phyloP scores from a whole-genome alignment of 1,140 invertebrate species.

The Caenorhabditis latens region DNA sequence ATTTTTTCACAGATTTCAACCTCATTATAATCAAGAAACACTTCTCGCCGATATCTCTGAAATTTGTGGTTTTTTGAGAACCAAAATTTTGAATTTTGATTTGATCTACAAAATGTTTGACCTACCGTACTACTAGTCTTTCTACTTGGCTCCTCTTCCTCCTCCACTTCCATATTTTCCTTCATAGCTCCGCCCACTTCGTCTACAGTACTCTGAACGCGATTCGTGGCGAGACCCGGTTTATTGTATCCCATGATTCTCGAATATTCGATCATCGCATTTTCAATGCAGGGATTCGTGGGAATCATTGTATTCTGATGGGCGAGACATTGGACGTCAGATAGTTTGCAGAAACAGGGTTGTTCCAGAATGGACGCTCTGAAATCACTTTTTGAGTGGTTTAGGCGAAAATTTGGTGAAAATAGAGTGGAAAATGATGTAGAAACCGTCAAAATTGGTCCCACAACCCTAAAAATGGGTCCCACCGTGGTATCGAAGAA shows the following conservation, averaged over 20 bases:
- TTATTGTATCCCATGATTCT: slow-evolving; percentile 39
- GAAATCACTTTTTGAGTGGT: not conserved
- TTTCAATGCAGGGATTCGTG: slow-evolving; percentile 73
- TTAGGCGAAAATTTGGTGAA: not conserved
- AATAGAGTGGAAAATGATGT: no score
- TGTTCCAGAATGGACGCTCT: slow-evolving; percentile 68
- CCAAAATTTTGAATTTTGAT: not conserved
- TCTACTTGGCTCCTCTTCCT: not conserved
- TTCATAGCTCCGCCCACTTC: not conserved
- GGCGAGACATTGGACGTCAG: slow-evolving; percentile 67
- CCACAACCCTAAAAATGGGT: not conserved
- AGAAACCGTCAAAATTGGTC: no score
- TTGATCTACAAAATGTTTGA: not conserved
- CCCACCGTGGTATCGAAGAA: not conserved
- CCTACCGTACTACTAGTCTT: slow-evolving; percentile 14
- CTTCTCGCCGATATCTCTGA: slow-evolving; percentile 1
- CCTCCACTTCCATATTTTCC: not conserved
- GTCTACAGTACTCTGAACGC: not conserved
- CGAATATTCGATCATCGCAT: slow-evolving; percentile 65
- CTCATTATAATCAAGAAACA: slow-evolving; percentile 45
- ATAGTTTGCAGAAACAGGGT: slow-evolving; percentile 70
- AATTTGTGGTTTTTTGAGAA: slow-evolving; percentile 36
- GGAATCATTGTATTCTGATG: slow-evolving; percentile 70
- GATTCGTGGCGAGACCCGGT: slow-evolving; percentile 35
- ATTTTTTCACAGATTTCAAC: not conserved